Evolutionary conservation across 1,140 invertebrate species (phyloP).

Genomic region (Lasioglossum albipes): DNA sequence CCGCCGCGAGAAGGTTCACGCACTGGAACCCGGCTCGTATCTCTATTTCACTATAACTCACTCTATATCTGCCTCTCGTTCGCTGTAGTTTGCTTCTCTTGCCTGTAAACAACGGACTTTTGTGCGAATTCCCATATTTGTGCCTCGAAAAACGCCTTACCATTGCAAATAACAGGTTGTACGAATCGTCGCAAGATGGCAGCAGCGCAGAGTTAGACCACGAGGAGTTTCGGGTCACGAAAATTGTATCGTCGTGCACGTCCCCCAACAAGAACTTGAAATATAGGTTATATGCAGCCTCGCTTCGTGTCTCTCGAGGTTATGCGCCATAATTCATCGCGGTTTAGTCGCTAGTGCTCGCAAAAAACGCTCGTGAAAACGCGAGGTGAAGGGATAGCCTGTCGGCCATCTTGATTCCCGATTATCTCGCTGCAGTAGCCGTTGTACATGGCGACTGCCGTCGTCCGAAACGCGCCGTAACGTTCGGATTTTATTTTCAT

Average conservation of each 20-base stretch:
- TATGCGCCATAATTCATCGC: slow-evolving; percentile 62
- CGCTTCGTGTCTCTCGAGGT: slow-evolving; percentile 55
- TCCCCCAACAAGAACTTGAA: slow-evolving; percentile 58
- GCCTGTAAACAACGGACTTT: too few species aligned
- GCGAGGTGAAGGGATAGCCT: slow-evolving; percentile 3
- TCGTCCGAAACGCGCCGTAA: background rate
- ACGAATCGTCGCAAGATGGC: too few species aligned
- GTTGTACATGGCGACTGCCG: background rate
- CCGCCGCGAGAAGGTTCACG: too few species aligned
- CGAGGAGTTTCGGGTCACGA: background rate
- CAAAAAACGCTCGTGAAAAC: slow-evolving; percentile 52
- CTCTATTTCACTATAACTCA: too few species aligned
- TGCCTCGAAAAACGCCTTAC: too few species aligned
- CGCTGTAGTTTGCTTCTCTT: too few species aligned
- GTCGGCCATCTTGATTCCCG: slow-evolving; percentile 38
- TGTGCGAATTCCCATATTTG: too few species aligned
- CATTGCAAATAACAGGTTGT: too few species aligned
- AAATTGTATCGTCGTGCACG: slow-evolving; percentile 21
- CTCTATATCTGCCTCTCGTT: too few species aligned
- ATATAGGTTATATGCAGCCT: slow-evolving; percentile 60
- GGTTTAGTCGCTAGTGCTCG: background rate
- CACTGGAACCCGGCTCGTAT: too few species aligned
- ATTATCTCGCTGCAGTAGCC: slow-evolving; percentile 14
- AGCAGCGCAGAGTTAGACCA: background rate
- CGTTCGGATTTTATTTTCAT: slow-evolving; percentile 6